Base-by-base conservation (phyloP, 2,888 invertebrate genomes). In the Neoaliturus tenellus region DNA sequence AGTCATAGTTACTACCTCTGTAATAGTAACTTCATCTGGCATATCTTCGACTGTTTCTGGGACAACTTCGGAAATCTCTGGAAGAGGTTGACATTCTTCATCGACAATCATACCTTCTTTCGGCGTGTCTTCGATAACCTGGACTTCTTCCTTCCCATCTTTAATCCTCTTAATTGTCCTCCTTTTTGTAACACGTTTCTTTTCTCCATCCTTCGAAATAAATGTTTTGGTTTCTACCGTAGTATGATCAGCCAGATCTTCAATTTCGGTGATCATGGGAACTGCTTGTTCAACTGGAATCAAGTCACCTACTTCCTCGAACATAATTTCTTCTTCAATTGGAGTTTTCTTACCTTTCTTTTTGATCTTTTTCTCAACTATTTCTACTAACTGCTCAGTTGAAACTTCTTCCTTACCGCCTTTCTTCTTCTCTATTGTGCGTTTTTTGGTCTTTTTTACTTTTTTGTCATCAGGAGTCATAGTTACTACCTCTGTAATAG, bases 231-330 rank as follows among this genome's bases (percentile, higher is more conserved):
- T 84, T 85, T 88, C 86, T 83, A 89, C 86, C 20, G 88, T 83
- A 10, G 82, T 90, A 89, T 91, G 91, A 6, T 92, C 91, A 86
- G 90, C 85, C 39, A 92, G 89, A 89, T 91, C 92, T 88, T 92
- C 92, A 88, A 89, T 89, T 87, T 89, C 89, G 88, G 55, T 25
- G 55, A 62, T n/a, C 41, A 58, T 44, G 69, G 62, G 55, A 33
- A 69, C 33, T 23, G 25, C 48, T 71, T 62, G 23, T 39, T 75
- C 75, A 35, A 58, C 41, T 62, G 80, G 58, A 12, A 25, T 12
- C 23, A 80, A 2, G 25, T 58, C 62, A 20, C 39, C 23, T 14
- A 62, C 62, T 35, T 80, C 80, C 25, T 80, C 80, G 39, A 80
- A 62, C 33, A 33, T n/a, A 5, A 80, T 28, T 8, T 62, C 80